Evolutionary conservation across 2,113 vertebrate species (phyloP), one percentile per base, ranked within the genome.

Genomic region (Sterna hirundo): DNA sequence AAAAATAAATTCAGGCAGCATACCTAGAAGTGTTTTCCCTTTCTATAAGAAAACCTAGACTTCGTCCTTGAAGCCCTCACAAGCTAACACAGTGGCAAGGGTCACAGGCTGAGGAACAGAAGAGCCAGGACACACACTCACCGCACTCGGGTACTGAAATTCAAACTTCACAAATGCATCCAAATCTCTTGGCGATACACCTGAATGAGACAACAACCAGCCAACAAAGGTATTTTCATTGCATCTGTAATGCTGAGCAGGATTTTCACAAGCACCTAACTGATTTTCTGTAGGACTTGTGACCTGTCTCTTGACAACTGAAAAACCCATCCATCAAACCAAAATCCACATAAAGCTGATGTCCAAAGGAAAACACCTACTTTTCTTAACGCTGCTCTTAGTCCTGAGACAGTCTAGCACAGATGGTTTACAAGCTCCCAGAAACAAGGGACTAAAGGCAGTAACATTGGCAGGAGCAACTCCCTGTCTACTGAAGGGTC

Each of bases 101-200:
- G 42, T 21, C 17, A 68, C n/a, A 72, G 51, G 11, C 5, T 29
- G 32, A 78, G 57, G 60, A 40, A 44, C n/a, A 81, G 34, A 72
- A 83, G 65, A 74, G 58, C 52, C 68, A 88, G 66, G 3, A 81
- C 75, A 83, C 46, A 25, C 32, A 97, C 99, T 99, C 95, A 99
- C 99, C 95, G 98, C 88, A 85, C 99, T 99, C 1, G 99, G 99
- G 93, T 99, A 99, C 15, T 99, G 99, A 93, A 99, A 99, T 80
- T 99, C 99, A 97, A 99, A 99, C 97, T 99, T 99, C 55, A 99
- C 97, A 96, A 98, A 99, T 0, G 99, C 99, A 85, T 99, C 99
- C 94, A 99, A 96, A 86, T 99, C 99, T 57, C 98, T 98, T 7
- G 99, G 95, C 42, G 99, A 98, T 72, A 99, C 98, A 81, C 99